Conservation (phyloP, 1,140 invertebrate species). For the Alviniconcha marisindica region DNA sequence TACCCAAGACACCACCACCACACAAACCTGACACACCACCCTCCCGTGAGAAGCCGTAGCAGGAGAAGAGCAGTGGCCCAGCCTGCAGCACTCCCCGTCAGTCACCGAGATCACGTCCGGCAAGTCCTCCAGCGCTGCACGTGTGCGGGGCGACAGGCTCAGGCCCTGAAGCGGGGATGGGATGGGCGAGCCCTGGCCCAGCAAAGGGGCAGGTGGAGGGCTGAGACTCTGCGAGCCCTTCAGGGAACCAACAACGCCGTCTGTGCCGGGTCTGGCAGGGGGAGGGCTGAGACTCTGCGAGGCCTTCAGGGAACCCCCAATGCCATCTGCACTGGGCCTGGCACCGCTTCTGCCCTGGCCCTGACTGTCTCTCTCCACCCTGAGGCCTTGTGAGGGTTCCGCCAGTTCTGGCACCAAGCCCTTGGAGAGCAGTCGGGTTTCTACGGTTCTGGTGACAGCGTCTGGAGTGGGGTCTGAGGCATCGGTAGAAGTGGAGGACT, state of each 20-base stretch:
- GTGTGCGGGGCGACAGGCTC: not conserved
- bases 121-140: not conserved
- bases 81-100: conserved; percentile 6
- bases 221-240: not conserved
- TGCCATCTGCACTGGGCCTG: no score
- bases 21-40: conserved; percentile 5
- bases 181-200: not conserved
- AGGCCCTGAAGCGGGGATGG: not conserved
- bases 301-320: no score
- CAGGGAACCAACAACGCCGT: no score
- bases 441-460: not conserved
- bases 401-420: no score
- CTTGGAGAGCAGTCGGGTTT: not conserved
- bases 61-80: not conserved
- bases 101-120: conserved; percentile 6
- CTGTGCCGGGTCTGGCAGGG: no score
- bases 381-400: no score
- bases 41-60: conserved; percentile 35
- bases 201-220: not conserved
- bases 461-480: not conserved
- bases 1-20: no score
- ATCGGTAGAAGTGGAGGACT: not conserved
- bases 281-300: no score
- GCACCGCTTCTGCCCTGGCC: no score
- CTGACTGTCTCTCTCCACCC: no score